A percentile compares a stretch with the other conserved stretches of the same genome.
phyloP scores from a whole-genome alignment of 2,797 vertebrate species.

The Spinibarbus caldwelli region DNA sequence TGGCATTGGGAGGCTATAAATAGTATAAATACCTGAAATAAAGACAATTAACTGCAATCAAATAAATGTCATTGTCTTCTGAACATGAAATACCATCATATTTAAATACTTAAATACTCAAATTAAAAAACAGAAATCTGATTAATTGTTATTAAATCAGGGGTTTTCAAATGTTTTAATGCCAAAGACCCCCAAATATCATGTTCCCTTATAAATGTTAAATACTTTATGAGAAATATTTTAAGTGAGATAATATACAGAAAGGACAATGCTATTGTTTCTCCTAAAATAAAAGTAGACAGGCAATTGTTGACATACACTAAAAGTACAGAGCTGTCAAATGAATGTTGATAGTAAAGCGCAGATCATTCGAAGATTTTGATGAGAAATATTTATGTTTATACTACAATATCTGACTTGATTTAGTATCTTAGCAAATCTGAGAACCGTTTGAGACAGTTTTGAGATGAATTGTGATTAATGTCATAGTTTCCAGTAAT shows the following conservation, averaged over 20 bases:
- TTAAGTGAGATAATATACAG: neutral
- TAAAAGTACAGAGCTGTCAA: neutral
- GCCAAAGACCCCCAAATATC: neutral
- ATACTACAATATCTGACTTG: neutral
- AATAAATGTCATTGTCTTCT: neutral
- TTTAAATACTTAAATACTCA: neutral
- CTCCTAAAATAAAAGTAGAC: neutral
- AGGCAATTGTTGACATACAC: neutral
- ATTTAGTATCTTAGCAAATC: neutral
- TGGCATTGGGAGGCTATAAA: slow-evolving; percentile 33
- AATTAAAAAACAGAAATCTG: neutral
- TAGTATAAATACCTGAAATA: slow-evolving; percentile 44
- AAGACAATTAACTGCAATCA: slow-evolving; percentile 13
- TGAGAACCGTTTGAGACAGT: neutral
- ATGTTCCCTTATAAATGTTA: neutral
- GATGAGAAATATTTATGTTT: neutral
- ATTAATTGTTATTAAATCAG: neutral
- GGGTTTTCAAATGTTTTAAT: neutral
- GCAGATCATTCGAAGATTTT: neutral
- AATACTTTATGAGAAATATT: neutral
- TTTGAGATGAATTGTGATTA: neutral
- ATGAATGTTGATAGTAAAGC: neutral
- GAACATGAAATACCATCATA: neutral
- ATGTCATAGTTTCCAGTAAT: neutral
- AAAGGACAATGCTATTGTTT: neutral